These are phyloP conservation scores for Acanthaster planci DNA, from an alignment of 35 echinoderm and acorn worm genomes.

Conservation along the genomic window DNA sequence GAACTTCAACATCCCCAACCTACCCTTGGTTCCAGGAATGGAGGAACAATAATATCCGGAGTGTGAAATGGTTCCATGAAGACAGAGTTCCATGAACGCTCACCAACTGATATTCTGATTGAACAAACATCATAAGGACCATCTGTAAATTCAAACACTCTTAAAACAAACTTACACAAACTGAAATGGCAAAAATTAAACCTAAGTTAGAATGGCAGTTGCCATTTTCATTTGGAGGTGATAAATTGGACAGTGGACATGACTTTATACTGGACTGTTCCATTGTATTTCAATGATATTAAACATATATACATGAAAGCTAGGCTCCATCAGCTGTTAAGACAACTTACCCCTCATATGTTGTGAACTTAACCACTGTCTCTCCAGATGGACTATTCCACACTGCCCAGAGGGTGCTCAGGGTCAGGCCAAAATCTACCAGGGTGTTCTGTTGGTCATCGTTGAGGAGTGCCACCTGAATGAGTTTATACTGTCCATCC, in stretches of 20 bases:
- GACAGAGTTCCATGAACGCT: constrained; percentile 37
- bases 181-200: too few relatives aligned
- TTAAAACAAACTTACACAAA: too few relatives aligned
- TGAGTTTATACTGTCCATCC: constrained; percentile 67
- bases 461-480: constrained; percentile 65
- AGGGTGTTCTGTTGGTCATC: constrained; percentile 64
- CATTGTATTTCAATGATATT: too few relatives aligned
- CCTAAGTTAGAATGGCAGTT: too few relatives aligned
- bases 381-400: constrained; percentile 71
- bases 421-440: constrained; percentile 77
- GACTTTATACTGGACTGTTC: too few relatives aligned
- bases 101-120: constrained; percentile 19
- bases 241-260: too few relatives aligned
- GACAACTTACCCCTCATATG: constrained; percentile 58
- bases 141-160: too few relatives aligned
- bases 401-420: constrained; percentile 51
- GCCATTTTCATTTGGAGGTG: too few relatives aligned
- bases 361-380: constrained; percentile 56
- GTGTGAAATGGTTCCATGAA: constrained; percentile 44
- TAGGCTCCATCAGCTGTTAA: not conserved
- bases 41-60: constrained; percentile 65
- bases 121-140: not conserved
- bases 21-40: constrained; percentile 78
- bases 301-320: too few relatives aligned
- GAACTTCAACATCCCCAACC: constrained; percentile 19